Base-by-base conservation (phyloP, 2,888 invertebrate genomes). In the Lycocerus yunnanus region DNA sequence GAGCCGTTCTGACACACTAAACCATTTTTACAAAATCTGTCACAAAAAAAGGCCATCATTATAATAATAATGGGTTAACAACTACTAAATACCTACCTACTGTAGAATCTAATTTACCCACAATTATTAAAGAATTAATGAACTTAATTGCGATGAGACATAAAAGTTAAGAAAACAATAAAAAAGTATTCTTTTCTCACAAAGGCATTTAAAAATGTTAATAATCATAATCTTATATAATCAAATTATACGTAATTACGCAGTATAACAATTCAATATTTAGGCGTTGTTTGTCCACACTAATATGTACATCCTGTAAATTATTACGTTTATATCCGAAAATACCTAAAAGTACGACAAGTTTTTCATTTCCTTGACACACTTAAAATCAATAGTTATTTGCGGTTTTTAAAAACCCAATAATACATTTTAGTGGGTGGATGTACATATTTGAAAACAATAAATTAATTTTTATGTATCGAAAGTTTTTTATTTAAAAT, bases 301-400 rank as follows among this genome's bases (percentile, higher is more conserved):
- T 68, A 68, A 68, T 68, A 58, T 68, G 68, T 59, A 68, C 68
- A 68, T 68, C 68, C 68, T 68, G 68, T 68, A 59, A 18, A 15
- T 68, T 68, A 59, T 59, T 59, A 68, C 68, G 68, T 68, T 15
- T 59, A 68, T 43, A 68, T 68, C 68, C 68, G 59, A 68, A 43
- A n/a, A n/a, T 43, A 43, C 43, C 43, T 59, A 18, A 14, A 14
- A 67, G 10, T 5, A n/a, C 59, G 16, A 11, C 58, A 59, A 68
- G 20, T 15, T 13, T 68, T 18, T 18, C 18, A 15, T 13, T 59
- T 68, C 68, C 68, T 68, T 68, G 68, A 68, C 68, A 68, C 6
- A 68, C 58, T 68, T 68, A 43, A 43, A 59, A 68, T 68, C 59
- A 68, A 59, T 43, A 16, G 43, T 20, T 15, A 16, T 67, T 67